Base-by-base conservation (phyloP, 2,113 vertebrate species). In the Bungarus multicinctus region DNA sequence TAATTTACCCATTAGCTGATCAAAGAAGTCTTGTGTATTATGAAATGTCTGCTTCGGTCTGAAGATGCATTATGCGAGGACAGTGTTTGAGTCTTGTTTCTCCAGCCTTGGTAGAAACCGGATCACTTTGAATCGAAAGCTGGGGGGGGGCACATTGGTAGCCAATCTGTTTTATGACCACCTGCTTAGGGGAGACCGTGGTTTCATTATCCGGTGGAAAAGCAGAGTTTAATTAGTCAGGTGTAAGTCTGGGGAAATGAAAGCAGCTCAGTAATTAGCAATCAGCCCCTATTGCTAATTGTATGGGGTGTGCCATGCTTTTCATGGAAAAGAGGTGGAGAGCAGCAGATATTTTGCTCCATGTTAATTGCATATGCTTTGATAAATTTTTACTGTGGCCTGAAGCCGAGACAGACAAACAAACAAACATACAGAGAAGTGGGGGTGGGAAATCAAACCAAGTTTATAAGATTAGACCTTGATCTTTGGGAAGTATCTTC, bases 201-300 rank as follows among this genome's bases (percentile, higher is more conserved):
- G 92, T 91, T 96, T 54, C 95, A n/a, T 95, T 96, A 92, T 93
- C 94, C 93, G 81, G 92, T 91, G 0, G 0, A 22, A n/a, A 85
- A 92, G 94, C 92, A 96, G 87, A 93, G 90, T 94, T 92, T 95
- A 95, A 97, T 96, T 96, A 96, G 96, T 93, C 81, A 93, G 92
- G 93, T 94, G 52, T 10, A 93, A 95, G 95, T 95, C 94, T 93
- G 87, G 94, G 90, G 47, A 47, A 30, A 60, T 47, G 47, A 47
- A 27, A 50, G 90, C 12, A 89, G 93, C 93, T 90, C 54, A 1
- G 88, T 95, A 96, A 95, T 97, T 96, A 95, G 94, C 91, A 93
- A 93, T 89, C 89, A 39, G 93, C 60, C 3, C 57, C 93, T 91
- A 95, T 94, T 50, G 8, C 47, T 50, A 50, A 50, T 50, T 95